Evolutionary conservation across 2,888 invertebrate species (phyloP).

Genomic region (Hermaeophaga mercurialis): DNA sequence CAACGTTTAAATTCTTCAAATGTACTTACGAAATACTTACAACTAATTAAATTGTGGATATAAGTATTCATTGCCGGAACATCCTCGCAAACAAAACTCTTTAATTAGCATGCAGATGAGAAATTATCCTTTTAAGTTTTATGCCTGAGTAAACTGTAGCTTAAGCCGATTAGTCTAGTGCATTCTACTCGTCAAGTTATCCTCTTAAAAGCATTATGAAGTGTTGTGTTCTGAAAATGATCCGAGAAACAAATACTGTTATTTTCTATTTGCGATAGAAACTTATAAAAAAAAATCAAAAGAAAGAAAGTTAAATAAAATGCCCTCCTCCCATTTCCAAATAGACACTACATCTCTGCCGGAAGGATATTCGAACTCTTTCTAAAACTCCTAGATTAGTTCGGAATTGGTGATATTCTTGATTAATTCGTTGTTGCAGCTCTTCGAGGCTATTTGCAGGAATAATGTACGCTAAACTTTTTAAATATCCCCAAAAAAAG

Average conservation of each 20-base stretch:
- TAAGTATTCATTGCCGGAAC: neutral
- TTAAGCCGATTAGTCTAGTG: neutral
- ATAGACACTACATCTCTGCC: too few relatives aligned
- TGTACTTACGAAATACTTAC: conserved; percentile 1
- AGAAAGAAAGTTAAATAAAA: too few relatives aligned
- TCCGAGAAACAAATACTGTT: neutral
- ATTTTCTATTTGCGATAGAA: conserved; percentile 1
- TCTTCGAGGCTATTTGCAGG: too few relatives aligned
- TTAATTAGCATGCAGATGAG: conserved; percentile 6
- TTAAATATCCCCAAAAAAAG: too few relatives aligned
- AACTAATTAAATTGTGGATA: conserved; percentile 8
- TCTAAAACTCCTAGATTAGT: too few relatives aligned
- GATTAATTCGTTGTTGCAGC: too few relatives aligned
- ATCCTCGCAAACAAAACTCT: neutral
- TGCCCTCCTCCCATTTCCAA: too few relatives aligned
- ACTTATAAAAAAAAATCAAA: too few relatives aligned
- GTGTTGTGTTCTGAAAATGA: neutral
- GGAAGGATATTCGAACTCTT: too few relatives aligned
- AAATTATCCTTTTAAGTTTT: conserved; percentile 6
- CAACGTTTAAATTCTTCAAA: neutral
- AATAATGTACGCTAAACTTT: too few relatives aligned
- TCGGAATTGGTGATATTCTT: too few relatives aligned
- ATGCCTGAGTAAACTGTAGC: conserved; percentile 4
- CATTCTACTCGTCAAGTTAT: neutral
- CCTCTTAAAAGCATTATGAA: neutral